Evolutionary conservation across 2,888 invertebrate species (phyloP).

Genomic region (Mechanitis messenoides): DNA sequence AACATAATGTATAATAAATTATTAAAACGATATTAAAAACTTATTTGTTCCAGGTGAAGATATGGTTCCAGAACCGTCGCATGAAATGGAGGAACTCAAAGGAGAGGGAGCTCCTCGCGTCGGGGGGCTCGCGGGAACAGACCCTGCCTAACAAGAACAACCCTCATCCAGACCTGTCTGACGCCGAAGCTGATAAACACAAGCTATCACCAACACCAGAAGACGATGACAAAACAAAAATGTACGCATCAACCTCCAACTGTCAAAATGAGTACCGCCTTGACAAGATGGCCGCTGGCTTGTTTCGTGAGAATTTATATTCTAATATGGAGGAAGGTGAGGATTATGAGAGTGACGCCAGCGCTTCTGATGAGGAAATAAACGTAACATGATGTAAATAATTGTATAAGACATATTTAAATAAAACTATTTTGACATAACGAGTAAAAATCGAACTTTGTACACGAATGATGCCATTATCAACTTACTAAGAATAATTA

Average conservation of each 20-base stretch:
- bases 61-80: constrained; percentile 95
- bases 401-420: constrained; percentile 7
- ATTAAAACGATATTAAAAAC: background rate
- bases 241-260: constrained; percentile 53
- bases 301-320: constrained; percentile 47
- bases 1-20: background rate
- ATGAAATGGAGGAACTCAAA: constrained; percentile 99
- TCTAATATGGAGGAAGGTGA: constrained; percentile 62
- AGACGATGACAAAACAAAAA: constrained; percentile 53
- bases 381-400: constrained; percentile 88
- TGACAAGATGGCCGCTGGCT: constrained; percentile 55
- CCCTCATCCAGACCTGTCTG: constrained; percentile 95
- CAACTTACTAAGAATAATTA: too few species aligned
- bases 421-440: too few species aligned
- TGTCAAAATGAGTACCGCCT: constrained; percentile 50
- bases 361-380: constrained; percentile 88
- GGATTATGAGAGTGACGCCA: constrained; percentile 74
- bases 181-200: constrained; percentile 88
- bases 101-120: constrained; percentile 94
- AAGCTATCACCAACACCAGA: constrained; percentile 79
- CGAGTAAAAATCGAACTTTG: too few species aligned
- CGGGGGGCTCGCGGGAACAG: constrained; percentile 95
- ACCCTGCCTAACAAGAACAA: constrained; percentile 97
- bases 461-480: too few species aligned
- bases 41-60: constrained; percentile 73